These are phyloP conservation scores for Andrena marginata DNA, from an alignment of 2,888 invertebrate species.

Conservation along the genomic window DNA sequence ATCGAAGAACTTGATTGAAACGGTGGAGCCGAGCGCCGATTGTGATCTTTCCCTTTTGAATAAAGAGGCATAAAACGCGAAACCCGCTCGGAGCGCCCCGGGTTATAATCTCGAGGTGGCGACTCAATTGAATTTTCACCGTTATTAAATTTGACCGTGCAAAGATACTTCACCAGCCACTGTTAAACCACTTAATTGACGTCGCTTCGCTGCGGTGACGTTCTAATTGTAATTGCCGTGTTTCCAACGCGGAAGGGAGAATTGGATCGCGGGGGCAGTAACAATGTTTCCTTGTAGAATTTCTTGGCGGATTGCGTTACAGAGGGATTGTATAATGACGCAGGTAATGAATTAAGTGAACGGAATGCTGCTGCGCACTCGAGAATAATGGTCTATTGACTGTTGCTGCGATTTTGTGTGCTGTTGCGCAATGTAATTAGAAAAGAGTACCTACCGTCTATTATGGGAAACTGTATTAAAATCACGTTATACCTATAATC, in stretches of 20 bases:
- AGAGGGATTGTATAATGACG: conserved; percentile 1
- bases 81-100: background rate
- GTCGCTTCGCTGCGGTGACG: background rate
- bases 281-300: conserved; percentile 18
- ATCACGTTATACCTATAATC: background rate
- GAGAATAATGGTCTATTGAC: conserved; percentile 9
- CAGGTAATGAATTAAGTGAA: conserved; percentile 16
- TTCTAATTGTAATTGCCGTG: conserved; percentile 3
- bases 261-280: background rate
- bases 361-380: background rate
- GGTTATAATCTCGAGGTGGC: background rate
- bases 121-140: background rate
- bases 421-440: background rate
- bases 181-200: background rate
- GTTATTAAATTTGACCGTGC: background rate
- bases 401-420: background rate
- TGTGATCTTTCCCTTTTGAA: background rate
- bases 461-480: background rate
- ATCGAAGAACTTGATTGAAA: background rate
- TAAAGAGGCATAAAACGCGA: background rate
- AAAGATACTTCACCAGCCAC: background rate
- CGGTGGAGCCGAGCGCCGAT: background rate
- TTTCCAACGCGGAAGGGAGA: conserved; percentile 1
- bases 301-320: conserved; percentile 1
- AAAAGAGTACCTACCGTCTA: background rate